Evolutionary conservation across 2,888 invertebrate species (phyloP).

Genomic region (Amiota mariae): DNA sequence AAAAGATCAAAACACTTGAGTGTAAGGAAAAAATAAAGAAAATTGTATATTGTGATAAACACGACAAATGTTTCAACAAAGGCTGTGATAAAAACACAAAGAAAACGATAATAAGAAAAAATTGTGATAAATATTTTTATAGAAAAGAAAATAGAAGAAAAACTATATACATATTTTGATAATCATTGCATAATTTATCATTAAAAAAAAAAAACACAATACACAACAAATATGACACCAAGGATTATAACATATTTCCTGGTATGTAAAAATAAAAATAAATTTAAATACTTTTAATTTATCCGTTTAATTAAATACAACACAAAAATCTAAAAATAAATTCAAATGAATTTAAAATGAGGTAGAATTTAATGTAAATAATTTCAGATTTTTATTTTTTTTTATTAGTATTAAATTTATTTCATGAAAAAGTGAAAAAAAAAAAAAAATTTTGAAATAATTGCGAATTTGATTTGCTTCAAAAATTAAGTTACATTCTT

Average conservation of each 20-base stretch:
- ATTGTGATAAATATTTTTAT: background rate
- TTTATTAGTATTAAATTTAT: too few relatives aligned
- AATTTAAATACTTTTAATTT: constrained; percentile 1
- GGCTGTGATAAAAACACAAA: constrained; percentile 4
- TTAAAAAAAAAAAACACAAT: background rate
- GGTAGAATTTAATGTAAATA: background rate
- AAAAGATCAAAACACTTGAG: background rate
- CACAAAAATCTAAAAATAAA: background rate
- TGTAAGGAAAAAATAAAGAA: too few relatives aligned
- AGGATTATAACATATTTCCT: constrained; percentile 68
- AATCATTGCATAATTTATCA: background rate
- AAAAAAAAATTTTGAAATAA: too few relatives aligned
- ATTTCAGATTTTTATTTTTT: too few relatives aligned
- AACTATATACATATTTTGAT: too few relatives aligned
- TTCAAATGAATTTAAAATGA: background rate
- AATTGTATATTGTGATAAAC: too few relatives aligned
- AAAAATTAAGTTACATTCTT: too few relatives aligned
- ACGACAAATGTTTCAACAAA: background rate
- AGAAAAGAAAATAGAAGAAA: too few relatives aligned
- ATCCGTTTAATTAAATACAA: background rate
- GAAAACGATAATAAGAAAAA: background rate
- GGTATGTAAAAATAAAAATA: constrained; percentile 55
- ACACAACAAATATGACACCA: constrained; percentile 59
- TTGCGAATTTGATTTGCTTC: too few relatives aligned
- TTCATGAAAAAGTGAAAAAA: too few relatives aligned